A percentile compares a stretch with the other conserved stretches of the same genome.
Evolutionary conservation across 23 tunicate species (phyloP).

Genomic region (Phallusia fumigata): DNA sequence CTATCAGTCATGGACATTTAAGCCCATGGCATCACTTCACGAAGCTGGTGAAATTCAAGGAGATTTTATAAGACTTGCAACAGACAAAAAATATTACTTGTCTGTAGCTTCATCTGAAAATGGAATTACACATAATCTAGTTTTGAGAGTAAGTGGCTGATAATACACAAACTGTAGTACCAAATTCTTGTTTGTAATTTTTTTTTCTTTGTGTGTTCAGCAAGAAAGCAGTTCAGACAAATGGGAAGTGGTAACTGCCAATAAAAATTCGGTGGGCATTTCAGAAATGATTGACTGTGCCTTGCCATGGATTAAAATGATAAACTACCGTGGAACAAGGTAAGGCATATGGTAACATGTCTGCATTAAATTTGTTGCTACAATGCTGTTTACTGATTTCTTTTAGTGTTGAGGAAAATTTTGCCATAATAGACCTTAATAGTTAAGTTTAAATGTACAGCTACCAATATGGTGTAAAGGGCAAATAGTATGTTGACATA

Average conservation of each 20-base stretch:
- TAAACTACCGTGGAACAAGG: slow-evolving; percentile 64
- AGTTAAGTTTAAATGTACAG: too few species aligned
- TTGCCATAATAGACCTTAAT: too few species aligned
- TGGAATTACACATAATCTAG: background rate
- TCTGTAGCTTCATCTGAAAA: background rate
- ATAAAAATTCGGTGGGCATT: slow-evolving; percentile 24
- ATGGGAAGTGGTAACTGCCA: slow-evolving; percentile 54
- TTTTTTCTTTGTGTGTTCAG: background rate
- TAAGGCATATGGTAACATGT: background rate
- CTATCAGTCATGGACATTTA: slow-evolving; percentile 28
- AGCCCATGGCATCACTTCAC: slow-evolving; percentile 17
- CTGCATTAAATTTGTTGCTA: too few species aligned
- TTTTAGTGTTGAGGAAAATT: too few species aligned
- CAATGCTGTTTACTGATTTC: too few species aligned
- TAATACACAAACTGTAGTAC: too few species aligned
- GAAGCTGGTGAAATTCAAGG: slow-evolving; percentile 33
- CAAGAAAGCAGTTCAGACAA: slow-evolving; percentile 31
- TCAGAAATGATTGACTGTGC: slow-evolving; percentile 63
- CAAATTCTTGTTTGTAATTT: too few species aligned
- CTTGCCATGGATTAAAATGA: slow-evolving; percentile 60
- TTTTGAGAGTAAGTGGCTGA: background rate
- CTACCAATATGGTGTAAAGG: too few species aligned
- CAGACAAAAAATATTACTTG: slow-evolving; percentile 31
- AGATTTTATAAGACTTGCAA: slow-evolving; percentile 52
- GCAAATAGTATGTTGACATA: too few species aligned